Percentiles rank a stretch among this genome's conserved stretches.
Evolutionary conservation across 1,140 invertebrate genomes (phyloP).

Genomic region (Cyclina sinensis): DNA sequence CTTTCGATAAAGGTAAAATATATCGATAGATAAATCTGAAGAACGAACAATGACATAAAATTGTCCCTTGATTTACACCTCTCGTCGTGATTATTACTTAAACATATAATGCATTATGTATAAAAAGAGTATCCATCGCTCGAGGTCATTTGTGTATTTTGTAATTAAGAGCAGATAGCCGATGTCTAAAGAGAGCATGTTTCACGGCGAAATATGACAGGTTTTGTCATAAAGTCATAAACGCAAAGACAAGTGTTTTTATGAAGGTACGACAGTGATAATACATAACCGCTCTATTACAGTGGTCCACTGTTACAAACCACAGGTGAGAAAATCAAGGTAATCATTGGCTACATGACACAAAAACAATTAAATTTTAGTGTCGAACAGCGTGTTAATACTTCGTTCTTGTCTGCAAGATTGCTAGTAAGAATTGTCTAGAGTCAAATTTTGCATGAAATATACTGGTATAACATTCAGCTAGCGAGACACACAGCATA

Average conservation of each 20-base stretch:
- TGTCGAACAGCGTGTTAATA: constrained; percentile 12
- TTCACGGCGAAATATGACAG: constrained; percentile 22
- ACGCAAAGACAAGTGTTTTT: constrained; percentile 15
- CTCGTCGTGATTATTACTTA: neutral
- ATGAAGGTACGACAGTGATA: neutral
- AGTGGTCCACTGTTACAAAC: neutral
- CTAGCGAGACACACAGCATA: neutral
- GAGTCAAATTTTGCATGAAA: neutral
- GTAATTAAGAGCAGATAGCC: constrained; percentile 14
- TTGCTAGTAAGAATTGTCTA: constrained; percentile 87
- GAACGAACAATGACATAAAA: neutral
- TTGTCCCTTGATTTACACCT: constrained; percentile 3
- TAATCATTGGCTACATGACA: neutral
- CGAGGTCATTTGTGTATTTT: neutral
- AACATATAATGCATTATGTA: neutral
- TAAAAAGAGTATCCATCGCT: neutral
- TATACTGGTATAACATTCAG: neutral
- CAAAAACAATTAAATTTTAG: constrained; percentile 4
- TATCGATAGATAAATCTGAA: neutral
- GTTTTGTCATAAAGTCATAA: constrained; percentile 17
- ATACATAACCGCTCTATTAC: neutral
- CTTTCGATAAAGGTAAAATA: too few species aligned
- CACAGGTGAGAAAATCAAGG: constrained; percentile 32
- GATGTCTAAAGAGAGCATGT: constrained; percentile 1
- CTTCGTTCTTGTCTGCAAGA: neutral